A percentile compares a stretch with the other conserved stretches of the same genome.
Evolutionary conservation across 2,797 vertebrate genomes (phyloP).

Genomic region (Sebastes vulpes): DNA sequence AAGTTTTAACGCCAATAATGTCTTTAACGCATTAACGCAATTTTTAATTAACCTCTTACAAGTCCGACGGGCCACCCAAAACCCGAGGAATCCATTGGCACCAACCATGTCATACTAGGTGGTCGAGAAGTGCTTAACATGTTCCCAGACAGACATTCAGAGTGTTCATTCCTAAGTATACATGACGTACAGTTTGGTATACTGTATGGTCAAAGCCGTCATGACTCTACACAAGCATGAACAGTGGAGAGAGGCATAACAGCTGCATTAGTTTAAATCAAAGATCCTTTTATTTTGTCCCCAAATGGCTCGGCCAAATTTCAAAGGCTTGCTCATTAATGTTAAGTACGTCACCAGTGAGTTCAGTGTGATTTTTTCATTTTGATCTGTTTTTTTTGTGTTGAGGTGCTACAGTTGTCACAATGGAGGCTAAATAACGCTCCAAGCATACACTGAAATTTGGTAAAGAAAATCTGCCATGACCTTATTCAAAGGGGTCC

Average conservation of each 20-base stretch:
- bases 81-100: too few relatives aligned
- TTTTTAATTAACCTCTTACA: too few relatives aligned
- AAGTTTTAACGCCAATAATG: too few relatives aligned
- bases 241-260: background rate
- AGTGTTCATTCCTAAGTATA: background rate
- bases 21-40: too few relatives aligned
- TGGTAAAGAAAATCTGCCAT: too few relatives aligned
- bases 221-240: background rate
- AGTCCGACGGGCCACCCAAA: too few relatives aligned
- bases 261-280: background rate
- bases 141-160: background rate
- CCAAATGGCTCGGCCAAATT: background rate
- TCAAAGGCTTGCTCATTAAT: conserved; percentile 1
- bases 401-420: background rate
- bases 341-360: background rate
- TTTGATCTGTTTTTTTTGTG: background rate
- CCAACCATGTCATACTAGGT: too few relatives aligned
- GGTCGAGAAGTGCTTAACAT: background rate
- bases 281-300: conserved; percentile 1
- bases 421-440: too few relatives aligned
- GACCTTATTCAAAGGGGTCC: too few relatives aligned
- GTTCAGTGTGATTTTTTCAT: background rate
- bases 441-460: too few relatives aligned
- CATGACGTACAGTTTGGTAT: background rate
- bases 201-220: background rate